Base-by-base conservation (phyloP, 2,113 vertebrate genomes). In the Mustela nigripes region DNA sequence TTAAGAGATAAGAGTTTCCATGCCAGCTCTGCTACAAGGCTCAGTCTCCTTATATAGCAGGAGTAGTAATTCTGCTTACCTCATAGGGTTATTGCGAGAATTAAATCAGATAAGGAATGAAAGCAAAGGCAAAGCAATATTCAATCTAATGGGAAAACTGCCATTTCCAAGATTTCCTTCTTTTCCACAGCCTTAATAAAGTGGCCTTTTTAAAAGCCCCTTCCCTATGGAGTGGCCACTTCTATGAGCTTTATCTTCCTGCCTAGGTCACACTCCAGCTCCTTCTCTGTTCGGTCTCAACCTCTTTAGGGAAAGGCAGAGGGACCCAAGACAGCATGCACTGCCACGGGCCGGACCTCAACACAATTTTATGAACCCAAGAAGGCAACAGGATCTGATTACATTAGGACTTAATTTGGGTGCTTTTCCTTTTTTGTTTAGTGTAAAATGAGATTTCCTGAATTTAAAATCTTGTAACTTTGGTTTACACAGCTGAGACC, bases 401-500 rank as follows among this genome's bases (percentile, higher is more conserved):
- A 48, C 26, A 36, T 5, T 19, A n/a, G 39, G 58, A 45, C 39
- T 65, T 80, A 63, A 11, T 62, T 76, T 67, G 42, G 92, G 50
- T 4, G 14, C 14, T 58, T 80, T 42, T 31, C 63, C 53, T n/a
- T 63, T 18, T 86, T 24, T 53, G 39, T 36, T 95, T 53, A 53
- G 7, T 67, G 58, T 67, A 82, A 90, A 89, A 86, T 67, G 71
- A 82, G 48, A 93, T 62, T 67, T 86, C 73, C 89, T 90, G 56
- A 58, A 80, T 80, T 92, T 89, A 80, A 67, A 42, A 36, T 36
- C 58, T 73, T 45, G 9, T 31, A 58, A 6, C 45, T 63, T 89
- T 67, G 71, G 73, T 95, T 95, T 62, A 60, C 48, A 28, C 14
- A 78, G 73, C 89, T 86, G 73, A 93, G 73, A 86, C 8, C 86